phyloP scores from a whole-genome alignment of 2,797 vertebrate genomes.

The Rhabdophis nuchalis region DNA sequence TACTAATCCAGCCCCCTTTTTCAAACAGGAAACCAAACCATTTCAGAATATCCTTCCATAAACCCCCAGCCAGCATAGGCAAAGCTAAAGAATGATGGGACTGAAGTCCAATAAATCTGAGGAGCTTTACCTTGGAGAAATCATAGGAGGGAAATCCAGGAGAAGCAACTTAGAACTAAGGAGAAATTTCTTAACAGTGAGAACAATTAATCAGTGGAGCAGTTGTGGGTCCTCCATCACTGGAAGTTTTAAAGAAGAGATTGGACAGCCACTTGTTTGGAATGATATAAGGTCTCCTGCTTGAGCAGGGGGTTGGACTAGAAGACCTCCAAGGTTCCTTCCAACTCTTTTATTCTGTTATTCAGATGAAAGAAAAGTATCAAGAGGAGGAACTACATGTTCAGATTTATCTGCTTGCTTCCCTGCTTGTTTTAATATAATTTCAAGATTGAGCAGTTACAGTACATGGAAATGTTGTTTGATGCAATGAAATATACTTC shows the following conservation, averaged over 20 bases:
- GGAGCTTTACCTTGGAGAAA: neutral
- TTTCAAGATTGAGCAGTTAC: neutral
- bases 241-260: neutral
- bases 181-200: neutral
- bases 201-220: neutral
- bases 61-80: neutral
- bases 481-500: neutral
- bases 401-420: neutral
- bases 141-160: neutral
- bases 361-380: neutral
- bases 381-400: neutral
- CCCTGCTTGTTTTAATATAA: neutral
- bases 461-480: neutral
- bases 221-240: neutral
- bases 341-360: neutral
- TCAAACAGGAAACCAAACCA: neutral
- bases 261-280: neutral
- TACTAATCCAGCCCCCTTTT: neutral
- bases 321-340: neutral
- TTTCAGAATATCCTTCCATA: neutral
- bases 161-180: neutral
- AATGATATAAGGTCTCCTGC: neutral
- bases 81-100: neutral
- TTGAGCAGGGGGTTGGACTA: neutral
- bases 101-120: neutral